Percentiles rank a stretch among this genome's conserved stretches.
Conservation (phyloP, 2,797 vertebrate genomes). For the Schizothorax lantsangensis region DNA sequence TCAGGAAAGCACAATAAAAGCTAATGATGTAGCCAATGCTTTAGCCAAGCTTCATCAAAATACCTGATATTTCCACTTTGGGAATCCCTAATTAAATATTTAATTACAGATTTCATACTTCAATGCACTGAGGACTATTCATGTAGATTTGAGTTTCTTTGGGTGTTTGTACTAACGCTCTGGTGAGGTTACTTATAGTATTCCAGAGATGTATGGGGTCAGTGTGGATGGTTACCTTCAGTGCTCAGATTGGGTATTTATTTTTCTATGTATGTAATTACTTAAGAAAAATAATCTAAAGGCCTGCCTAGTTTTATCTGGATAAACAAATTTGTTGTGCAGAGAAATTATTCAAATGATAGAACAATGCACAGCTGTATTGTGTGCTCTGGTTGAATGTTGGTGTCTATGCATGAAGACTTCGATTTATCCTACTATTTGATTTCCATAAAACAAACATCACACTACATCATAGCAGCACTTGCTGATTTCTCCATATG, state of each 20-base stretch:
- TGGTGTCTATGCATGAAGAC: conserved; percentile 27
- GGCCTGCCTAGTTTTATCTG: background rate
- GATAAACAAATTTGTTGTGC: background rate
- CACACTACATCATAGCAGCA: conserved; percentile 76
- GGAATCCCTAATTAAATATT: conserved; percentile 56
- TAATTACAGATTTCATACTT: conserved; percentile 60
- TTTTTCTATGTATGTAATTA: background rate
- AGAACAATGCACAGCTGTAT: conserved; percentile 20
- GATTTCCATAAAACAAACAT: conserved; percentile 84
- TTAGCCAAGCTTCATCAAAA: conserved; percentile 55
- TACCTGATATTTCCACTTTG: conserved; percentile 40
- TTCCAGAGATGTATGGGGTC: background rate
- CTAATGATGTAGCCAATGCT: conserved; percentile 55
- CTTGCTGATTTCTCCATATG: conserved; percentile 71
- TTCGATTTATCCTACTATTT: conserved; percentile 67
- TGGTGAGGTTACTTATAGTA: conserved; percentile 9
- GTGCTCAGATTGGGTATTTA: background rate
- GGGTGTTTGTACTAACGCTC: conserved; percentile 11
- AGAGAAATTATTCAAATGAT: conserved; percentile 16
- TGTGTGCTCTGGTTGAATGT: conserved; percentile 29
- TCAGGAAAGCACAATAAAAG: conserved; percentile 55
- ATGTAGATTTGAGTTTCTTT: conserved; percentile 21
- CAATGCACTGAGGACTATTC: conserved; percentile 27
- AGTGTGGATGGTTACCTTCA: background rate
- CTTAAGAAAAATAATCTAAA: background rate